Base-by-base conservation (phyloP, 2,113 vertebrate species). In the Eublepharis macularius region DNA sequence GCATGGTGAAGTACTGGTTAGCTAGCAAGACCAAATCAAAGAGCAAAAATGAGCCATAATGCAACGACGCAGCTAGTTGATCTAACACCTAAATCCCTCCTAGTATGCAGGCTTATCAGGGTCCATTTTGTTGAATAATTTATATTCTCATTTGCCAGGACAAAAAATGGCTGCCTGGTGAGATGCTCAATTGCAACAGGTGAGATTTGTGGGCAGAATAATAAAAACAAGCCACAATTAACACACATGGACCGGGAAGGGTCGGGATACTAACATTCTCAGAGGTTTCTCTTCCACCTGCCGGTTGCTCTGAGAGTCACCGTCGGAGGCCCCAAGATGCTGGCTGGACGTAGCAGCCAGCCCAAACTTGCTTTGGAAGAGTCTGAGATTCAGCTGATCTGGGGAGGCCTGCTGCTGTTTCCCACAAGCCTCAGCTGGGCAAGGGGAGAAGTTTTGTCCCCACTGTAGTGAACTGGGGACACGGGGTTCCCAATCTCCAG, bases 31-130 rank as follows among this genome's bases (percentile, higher is more conserved):
- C 47, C 0, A 6, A 76, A 51, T 84, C 74, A 84, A 68, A 60
- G 24, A 26, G 70, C 51, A 74, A 83, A 82, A 74, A 84, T 54
- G 74, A 77, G 76, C 75, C 34, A 51, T 76, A 84, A 84, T 77
- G 69, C 51, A 51, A 68, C 51, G 43, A 41, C 74, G 66, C 51
- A 76, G 43, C 73, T 76, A 66, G 60, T 84, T 84, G 76, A 84
- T 84, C 82, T 26, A 51, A 68, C 45, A 77, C 34, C 82, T 84
- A 34, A 76, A 39, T 69, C 60, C 26, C 26, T 60, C 63, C 54
- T 49, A 41, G 51, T 76, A 69, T 77, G 82, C 74, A 84, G 63
- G 76, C 36, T 81, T 69, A 63, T 60, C 63, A 51, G 39, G 70
- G 34, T 34, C 63, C 32, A 32, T 45, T 74, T 63, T 74, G 21